phyloP scores from a whole-genome alignment of 1,140 invertebrate genomes.

The Plodia interpunctella region DNA sequence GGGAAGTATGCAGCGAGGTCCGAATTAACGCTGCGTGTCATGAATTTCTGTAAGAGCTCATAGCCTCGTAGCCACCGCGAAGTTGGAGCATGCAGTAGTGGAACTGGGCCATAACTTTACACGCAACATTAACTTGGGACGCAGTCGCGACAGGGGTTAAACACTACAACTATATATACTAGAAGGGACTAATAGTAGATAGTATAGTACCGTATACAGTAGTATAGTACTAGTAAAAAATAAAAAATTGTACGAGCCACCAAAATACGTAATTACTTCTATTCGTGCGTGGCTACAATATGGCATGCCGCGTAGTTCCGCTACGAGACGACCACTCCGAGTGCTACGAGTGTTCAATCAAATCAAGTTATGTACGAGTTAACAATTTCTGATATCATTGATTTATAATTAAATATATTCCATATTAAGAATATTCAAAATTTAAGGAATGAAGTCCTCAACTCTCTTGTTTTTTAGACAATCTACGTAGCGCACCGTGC shows the following conservation, averaged over 20 bases:
- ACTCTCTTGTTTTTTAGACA: too few relatives aligned
- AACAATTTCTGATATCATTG: too few relatives aligned
- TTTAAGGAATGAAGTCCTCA: too few relatives aligned
- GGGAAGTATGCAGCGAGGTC: constrained; percentile 12
- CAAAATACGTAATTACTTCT: too few relatives aligned
- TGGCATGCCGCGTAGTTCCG: not conserved
- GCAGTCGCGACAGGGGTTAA: constrained; percentile 45
- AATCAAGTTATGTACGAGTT: not conserved
- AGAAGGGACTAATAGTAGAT: not conserved
- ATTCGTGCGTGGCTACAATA: too few relatives aligned
- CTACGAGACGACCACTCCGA: not conserved
- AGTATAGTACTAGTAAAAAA: too few relatives aligned
- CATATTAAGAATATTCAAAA: too few relatives aligned
- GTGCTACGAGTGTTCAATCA: not conserved
- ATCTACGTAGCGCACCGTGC: too few relatives aligned
- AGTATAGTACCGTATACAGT: too few relatives aligned
- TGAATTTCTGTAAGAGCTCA: constrained; percentile 52
- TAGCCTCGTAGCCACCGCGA: constrained; percentile 45
- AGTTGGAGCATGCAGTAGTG: constrained; percentile 58
- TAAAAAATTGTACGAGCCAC: too few relatives aligned
- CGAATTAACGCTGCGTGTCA: constrained; percentile 55
- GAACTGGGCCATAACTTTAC: constrained; percentile 66
- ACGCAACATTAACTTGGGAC: constrained; percentile 69
- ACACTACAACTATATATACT: constrained; percentile 14
- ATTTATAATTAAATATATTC: too few relatives aligned